Conservation (phyloP, 2,113 vertebrate genomes). For the Nibea albiflora region DNA sequence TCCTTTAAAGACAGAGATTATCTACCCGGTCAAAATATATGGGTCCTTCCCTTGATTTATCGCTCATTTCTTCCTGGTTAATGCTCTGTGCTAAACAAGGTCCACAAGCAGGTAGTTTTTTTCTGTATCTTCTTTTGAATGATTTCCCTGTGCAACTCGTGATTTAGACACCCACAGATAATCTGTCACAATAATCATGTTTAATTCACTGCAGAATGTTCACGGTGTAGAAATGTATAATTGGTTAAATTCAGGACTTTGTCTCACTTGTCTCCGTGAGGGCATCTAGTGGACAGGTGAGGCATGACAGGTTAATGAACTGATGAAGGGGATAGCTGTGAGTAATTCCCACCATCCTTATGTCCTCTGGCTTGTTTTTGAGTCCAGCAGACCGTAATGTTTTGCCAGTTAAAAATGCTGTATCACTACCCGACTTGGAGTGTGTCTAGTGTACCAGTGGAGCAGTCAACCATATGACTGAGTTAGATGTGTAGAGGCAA, state of each 20-base stretch:
- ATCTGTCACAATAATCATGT: slow-evolving; percentile 2
- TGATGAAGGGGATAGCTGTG: not conserved
- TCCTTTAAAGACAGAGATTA: slow-evolving; percentile 81
- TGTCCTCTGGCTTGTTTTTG: slow-evolving; percentile 25
- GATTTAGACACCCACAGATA: slow-evolving; percentile 29
- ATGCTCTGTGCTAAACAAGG: slow-evolving; percentile 77
- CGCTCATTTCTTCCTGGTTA: slow-evolving; percentile 81
- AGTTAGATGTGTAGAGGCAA: slow-evolving; percentile 15
- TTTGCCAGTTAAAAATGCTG: slow-evolving; percentile 7
- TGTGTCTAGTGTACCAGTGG: slow-evolving; percentile 20
- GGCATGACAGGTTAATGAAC: not conserved
- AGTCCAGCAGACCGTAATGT: slow-evolving; percentile 10
- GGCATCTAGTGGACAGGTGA: not conserved
- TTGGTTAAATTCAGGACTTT: not conserved
- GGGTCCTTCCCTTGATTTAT: slow-evolving; percentile 81
- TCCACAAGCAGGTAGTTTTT: slow-evolving; percentile 79
- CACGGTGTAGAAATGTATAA: not conserved
- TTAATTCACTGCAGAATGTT: slow-evolving; percentile 8
- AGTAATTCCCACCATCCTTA: not conserved
- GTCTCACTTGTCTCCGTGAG: not conserved
- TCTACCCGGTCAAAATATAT: slow-evolving; percentile 84
- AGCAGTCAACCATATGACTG: slow-evolving; percentile 15
- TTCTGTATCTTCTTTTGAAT: slow-evolving; percentile 74
- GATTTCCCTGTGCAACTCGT: slow-evolving; percentile 58
- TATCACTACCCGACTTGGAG: slow-evolving; percentile 5